phyloP scores from a whole-genome alignment of 2,888 invertebrate genomes.

The Alsophila aescularia region DNA sequence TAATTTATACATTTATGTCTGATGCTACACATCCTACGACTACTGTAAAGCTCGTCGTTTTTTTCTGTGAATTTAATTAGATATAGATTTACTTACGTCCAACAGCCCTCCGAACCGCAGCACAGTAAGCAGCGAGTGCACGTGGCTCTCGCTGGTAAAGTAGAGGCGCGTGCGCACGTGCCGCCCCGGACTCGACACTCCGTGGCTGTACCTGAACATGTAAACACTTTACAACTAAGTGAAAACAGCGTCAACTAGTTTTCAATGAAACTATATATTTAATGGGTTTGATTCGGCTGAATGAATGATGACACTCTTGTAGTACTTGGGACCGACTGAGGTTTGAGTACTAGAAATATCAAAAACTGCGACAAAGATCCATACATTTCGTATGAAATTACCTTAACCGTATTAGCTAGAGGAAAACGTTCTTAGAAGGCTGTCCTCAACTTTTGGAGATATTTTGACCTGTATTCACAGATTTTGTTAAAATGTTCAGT shows the following conservation, averaged over 20 bases:
- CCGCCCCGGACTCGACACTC: constrained; percentile 98
- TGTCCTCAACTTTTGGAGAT: too few relatives aligned
- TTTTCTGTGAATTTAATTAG: not conserved
- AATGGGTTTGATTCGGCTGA: not conserved
- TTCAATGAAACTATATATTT: constrained; percentile 9
- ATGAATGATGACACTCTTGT: not conserved
- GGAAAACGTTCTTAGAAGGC: too few relatives aligned
- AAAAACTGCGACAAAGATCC: too few relatives aligned
- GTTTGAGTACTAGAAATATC: too few relatives aligned
- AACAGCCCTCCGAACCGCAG: constrained; percentile 96
- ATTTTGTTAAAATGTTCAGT: too few relatives aligned
- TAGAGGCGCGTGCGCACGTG: constrained; percentile 99
- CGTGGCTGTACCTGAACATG: constrained; percentile 93
- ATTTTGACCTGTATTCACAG: too few relatives aligned
- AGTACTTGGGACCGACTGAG: not conserved
- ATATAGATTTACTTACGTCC: constrained; percentile 85
- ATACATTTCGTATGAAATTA: too few relatives aligned
- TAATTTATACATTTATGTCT: too few relatives aligned
- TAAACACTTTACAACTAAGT: constrained; percentile 30
- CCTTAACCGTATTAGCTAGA: too few relatives aligned
- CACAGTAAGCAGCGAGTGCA: constrained; percentile 98
- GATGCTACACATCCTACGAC: too few relatives aligned
- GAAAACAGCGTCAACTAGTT: constrained; percentile 30
- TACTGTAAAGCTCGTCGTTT: not conserved
- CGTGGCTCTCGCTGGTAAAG: constrained; percentile 99